Evolutionary conservation across 2,797 vertebrate genomes (phyloP), one percentile per base, ranked within the genome.

Genomic region (Notolepis coatsorum): DNA sequence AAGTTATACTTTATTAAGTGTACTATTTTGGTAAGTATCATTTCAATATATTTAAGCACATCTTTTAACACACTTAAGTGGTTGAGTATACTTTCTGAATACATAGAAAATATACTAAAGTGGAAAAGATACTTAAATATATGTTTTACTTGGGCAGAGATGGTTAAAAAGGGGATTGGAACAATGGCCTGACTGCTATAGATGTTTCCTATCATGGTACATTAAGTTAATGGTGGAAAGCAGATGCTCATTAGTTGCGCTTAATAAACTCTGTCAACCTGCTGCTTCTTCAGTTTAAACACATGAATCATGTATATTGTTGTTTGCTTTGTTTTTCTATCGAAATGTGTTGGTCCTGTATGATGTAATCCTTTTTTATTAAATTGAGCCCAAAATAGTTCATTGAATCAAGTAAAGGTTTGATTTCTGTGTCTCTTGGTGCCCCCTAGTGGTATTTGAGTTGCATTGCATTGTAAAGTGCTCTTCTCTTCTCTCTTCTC

Each of bases 161-260:
- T 13, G 21, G 39, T 8, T 28, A 52, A 24, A 6, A n/a, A 7
- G 4, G 41, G 46, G 27, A 23, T 42, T 20, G n/a, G 47, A 73
- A 58, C 28, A 4, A 57, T 51, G 58, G 65, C 67, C 64, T 71
- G 63, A 51, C 75, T 48, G 62, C 28, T 2, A 47, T 48, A 17
- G 66, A 60, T 38, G 67, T 61, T 71, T 68, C 52, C 55, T 42
- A 28, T 76, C 77, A 61, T 18, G 68, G 61, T 61, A 65, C 68
- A 60, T 82, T 60, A 63, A 53, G n/a, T 1, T 73, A 50, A 73
- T 57, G 9, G 37, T 60, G 53, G 62, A 85, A 83, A 79, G 30
- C 81, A 82, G 81, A 85, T 75, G 73, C 61, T 83, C 38, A 77
- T 82, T 73, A 77, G 71, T 45, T 61, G 38, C 15, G 5, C 63